These are phyloP conservation scores for Colletes collaris DNA, from an alignment of 2,888 invertebrate species.

Conservation along the genomic window DNA sequence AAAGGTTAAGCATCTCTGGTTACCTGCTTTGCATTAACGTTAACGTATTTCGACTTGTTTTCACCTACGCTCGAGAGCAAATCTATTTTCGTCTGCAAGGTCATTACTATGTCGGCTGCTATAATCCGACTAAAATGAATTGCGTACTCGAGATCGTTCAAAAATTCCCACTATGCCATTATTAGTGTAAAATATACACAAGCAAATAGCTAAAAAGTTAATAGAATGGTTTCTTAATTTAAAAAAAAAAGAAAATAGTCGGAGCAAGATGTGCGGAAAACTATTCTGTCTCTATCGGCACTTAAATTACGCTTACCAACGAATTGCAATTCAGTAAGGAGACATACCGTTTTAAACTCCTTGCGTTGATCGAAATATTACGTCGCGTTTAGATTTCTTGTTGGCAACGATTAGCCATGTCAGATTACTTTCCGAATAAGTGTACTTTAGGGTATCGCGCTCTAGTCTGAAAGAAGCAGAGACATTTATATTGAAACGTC, in stretches of 20 bases:
- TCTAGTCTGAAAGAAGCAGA: slow-evolving; percentile 5
- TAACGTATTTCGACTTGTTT: no score
- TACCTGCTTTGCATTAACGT: no score
- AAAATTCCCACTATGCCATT: no score
- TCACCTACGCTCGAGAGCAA: no score
- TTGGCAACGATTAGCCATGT: not conserved
- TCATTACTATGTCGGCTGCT: no score
- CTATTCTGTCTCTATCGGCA: not conserved
- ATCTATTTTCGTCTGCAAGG: no score
- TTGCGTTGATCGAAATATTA: not conserved
- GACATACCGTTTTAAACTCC: not conserved
- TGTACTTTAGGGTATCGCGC: slow-evolving; percentile 1
- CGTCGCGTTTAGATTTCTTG: not conserved
- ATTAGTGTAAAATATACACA: no score
- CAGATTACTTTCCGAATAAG: not conserved
- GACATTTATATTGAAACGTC: slow-evolving; percentile 2
- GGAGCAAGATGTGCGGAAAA: slow-evolving; percentile 13
- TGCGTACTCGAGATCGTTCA: no score
- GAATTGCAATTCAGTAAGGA: not conserved
- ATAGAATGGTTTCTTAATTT: no score
- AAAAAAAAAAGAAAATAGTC: slow-evolving; percentile 25
- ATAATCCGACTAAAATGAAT: no score
- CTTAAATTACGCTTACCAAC: slow-evolving; percentile 9
- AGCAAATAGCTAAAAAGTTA: no score
- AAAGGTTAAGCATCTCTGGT: not conserved